Base-by-base conservation (phyloP, 2,113 vertebrate genomes). In the Argyrosomus japonicus region DNA sequence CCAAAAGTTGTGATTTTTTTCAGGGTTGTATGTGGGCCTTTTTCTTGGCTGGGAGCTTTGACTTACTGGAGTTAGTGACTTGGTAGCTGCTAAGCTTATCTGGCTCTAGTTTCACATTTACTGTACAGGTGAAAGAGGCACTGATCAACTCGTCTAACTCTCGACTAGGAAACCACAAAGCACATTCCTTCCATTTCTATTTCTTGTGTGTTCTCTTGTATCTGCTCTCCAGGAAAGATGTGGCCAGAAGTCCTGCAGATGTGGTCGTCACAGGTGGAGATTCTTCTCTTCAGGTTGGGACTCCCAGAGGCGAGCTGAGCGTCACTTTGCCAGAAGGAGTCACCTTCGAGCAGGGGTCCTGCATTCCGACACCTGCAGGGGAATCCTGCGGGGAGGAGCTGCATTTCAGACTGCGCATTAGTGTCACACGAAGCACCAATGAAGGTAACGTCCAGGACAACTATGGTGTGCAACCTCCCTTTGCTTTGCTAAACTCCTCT, bases 331-430 rank as follows among this genome's bases (percentile, higher is more conserved):
- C 97, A 68, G 77, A 93, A 93, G 97, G 92, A 91, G 94, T 99
- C 94, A 92, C 93, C 50, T 93, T 97, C 23, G 88, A 84, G 15
- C 95, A 95, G 63, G 92, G 94, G 3, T 96, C 96, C 11, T 95
- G 95, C 79, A 81, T 95, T 4, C 95, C 93, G 9, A 95, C 96
- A 4, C 89, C 86, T 6, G 92, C 79, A 0, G 79, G 95, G 3
- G 88, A 91, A 21, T 43, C 81, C 11, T 5, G 82, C 8, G 95
- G 84, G 1, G 96, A 97, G 1, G 97, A 96, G 13, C 91, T 97
- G 58, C 96, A 98, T 77, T 91, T 98, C 91, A 91, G 96, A n/a
- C 25, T 98, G 81, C 95, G 94, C 25, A 88, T 96, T 0, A 75
- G 18, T 2, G 84, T 88, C 0, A 77, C 88, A 18, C 36, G 78